Evolutionary conservation across 1,140 invertebrate species (phyloP).

Genomic region (Drosophila melanogaster): Release_6_plus_ISO1_MT NC_004354.4:21240501-21241000

Average conservation of each 20-base stretch:
- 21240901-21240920: slow-evolving; percentile 28
- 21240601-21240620: background rate
- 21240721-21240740: slow-evolving; percentile 67
- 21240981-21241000: slow-evolving; percentile 3
- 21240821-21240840: slow-evolving; percentile 37
- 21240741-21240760: slow-evolving; percentile 67
- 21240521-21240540: background rate
- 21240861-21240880: slow-evolving; percentile 53
- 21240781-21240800: slow-evolving; percentile 79
- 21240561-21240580: background rate
- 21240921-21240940: slow-evolving; percentile 23
- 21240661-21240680: background rate
- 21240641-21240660: background rate
- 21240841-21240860: slow-evolving; percentile 41
- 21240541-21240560: background rate
- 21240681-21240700: slow-evolving; percentile 24
- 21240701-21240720: slow-evolving; percentile 54
- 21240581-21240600: background rate
- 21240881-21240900: slow-evolving; percentile 43
- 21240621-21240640: background rate
- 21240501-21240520: background rate
- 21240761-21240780: slow-evolving; percentile 69
- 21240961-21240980: slow-evolving; percentile 4
- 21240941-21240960: slow-evolving; percentile 10
- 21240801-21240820: slow-evolving; percentile 67